Evolutionary conservation across 30 jellyfish, hydroid and myxozoan species (phyloP).

Genomic region (Kudoa iwatai): DNA sequence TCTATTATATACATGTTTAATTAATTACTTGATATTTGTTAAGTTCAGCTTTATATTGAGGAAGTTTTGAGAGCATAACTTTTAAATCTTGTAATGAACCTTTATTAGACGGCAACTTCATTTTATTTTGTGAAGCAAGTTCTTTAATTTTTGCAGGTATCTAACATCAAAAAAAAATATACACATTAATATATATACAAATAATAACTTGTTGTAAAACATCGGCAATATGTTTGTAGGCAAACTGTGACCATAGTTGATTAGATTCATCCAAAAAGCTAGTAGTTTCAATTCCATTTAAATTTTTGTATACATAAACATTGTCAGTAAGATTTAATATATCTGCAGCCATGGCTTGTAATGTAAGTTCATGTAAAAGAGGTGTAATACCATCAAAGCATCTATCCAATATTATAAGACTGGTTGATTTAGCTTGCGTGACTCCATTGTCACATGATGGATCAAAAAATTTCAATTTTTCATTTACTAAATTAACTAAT

Average conservation of each 20-base stretch:
- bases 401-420: conserved; percentile 53
- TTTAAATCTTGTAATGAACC: not conserved
- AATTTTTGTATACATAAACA: conserved; percentile 21
- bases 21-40: not conserved
- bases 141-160: conserved; percentile 23
- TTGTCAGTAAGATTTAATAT: conserved; percentile 39
- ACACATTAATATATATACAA: too few relatives aligned
- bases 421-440: too few relatives aligned
- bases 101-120: not conserved
- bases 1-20: too few relatives aligned
- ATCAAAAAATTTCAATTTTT: too few relatives aligned
- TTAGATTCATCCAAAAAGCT: conserved; percentile 53
- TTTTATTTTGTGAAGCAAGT: conserved; percentile 11
- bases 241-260: conserved; percentile 23
- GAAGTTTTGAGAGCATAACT: not conserved
- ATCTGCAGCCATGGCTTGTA: conserved; percentile 83
- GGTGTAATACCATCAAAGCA: conserved; percentile 61
- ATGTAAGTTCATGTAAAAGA: conserved; percentile 47
- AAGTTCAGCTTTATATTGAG: not conserved
- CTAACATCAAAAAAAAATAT: too few relatives aligned
- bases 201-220: conserved; percentile 30
- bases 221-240: conserved; percentile 57
- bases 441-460: too few relatives aligned
- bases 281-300: conserved; percentile 11
- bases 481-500: too few relatives aligned